Percentiles rank a stretch among this genome's conserved stretches.
Evolutionary conservation across 2,797 vertebrate species (phyloP).

Genomic region (Neostethus bicornis): DNA sequence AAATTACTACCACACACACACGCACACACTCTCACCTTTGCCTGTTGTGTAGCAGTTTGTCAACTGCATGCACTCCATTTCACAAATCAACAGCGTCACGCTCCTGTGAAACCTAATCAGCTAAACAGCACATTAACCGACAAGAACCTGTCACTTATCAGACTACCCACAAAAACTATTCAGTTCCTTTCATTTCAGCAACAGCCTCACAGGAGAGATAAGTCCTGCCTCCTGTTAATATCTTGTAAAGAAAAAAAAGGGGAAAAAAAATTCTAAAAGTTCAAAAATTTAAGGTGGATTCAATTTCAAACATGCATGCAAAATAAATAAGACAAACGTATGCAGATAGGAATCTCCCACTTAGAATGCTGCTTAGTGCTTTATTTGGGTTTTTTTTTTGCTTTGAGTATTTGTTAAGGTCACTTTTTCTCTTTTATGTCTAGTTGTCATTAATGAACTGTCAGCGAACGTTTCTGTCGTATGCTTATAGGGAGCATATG

Average conservation of each 20-base stretch:
- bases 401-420: not conserved
- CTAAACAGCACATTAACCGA: constrained; percentile 45
- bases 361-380: constrained; percentile 3
- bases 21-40: constrained; percentile 52
- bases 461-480: constrained; percentile 6
- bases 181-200: constrained; percentile 35
- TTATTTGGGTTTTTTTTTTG: not conserved
- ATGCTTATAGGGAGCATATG: constrained; percentile 13
- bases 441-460: not conserved
- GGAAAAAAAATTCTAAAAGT: not conserved
- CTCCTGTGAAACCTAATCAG: constrained; percentile 54
- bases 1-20: constrained; percentile 30
- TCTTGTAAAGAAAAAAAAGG: no score
- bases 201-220: constrained; percentile 33
- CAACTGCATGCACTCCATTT: constrained; percentile 45
- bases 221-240: constrained; percentile 21
- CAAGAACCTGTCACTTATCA: constrained; percentile 52
- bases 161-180: constrained; percentile 15
- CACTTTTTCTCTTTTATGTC: not conserved
- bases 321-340: constrained; percentile 5
- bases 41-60: constrained; percentile 65
- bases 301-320: not conserved
- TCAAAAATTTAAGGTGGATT: not conserved
- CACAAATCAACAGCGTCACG: constrained; percentile 58
- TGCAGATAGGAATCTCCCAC: constrained; percentile 6